Percentiles rank a stretch among this genome's conserved stretches.
Evolutionary conservation across 2,797 vertebrate species (phyloP).

Genomic region (Pteropus rufus): DNA sequence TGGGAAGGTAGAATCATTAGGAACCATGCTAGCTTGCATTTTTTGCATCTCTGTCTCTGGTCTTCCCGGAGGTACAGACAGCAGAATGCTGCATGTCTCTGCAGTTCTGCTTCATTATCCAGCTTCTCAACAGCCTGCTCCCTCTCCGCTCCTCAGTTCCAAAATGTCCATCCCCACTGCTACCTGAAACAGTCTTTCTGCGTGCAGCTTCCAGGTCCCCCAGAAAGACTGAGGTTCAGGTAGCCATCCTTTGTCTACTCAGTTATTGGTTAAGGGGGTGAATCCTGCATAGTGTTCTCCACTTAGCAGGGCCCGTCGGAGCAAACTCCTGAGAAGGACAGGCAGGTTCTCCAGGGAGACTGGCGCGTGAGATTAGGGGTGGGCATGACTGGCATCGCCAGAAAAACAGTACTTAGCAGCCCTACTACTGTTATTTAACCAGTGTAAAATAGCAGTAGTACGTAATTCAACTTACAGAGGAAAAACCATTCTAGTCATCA

Average conservation of each 20-base stretch:
- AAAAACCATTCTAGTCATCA: not conserved
- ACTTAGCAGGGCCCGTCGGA: not conserved
- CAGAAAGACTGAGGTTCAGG: not conserved
- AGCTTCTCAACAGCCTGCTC: not conserved
- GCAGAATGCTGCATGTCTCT: not conserved
- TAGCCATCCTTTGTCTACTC: not conserved
- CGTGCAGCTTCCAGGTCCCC: not conserved
- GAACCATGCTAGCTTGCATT: not conserved
- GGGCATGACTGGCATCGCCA: not conserved
- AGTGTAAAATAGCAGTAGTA: not conserved
- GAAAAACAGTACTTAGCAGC: not conserved
- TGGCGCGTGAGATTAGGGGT: not conserved
- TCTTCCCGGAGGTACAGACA: not conserved
- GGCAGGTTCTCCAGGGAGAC: not conserved
- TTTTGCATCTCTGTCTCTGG: not conserved
- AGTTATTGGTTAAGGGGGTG: not conserved
- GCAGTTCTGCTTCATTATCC: not conserved
- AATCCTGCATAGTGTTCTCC: not conserved
- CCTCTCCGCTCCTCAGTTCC: not conserved
- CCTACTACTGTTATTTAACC: not conserved
- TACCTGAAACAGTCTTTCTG: not conserved
- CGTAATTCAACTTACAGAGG: not conserved
- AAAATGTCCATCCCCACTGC: not conserved
- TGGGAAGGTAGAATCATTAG: not conserved
- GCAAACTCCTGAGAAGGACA: not conserved